Evolutionary conservation across 2,797 vertebrate genomes (phyloP).

Genomic region (Columba guinea): DNA sequence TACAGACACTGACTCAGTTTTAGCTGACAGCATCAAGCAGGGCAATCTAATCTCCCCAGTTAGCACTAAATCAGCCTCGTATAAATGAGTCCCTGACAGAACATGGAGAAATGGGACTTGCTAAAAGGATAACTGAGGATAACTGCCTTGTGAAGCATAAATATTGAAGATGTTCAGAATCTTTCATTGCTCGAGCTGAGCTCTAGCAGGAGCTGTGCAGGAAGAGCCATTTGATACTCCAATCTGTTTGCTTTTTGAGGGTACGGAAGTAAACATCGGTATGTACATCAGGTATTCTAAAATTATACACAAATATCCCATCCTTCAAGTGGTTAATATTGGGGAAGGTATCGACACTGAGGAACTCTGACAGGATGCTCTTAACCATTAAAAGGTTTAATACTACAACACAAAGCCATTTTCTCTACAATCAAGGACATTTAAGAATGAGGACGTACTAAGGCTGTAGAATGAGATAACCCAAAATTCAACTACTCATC

Average conservation of each 20-base stretch:
- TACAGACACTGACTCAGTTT: constrained; percentile 63
- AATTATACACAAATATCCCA: background rate
- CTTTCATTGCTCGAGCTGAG: constrained; percentile 16
- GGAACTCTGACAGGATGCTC: background rate
- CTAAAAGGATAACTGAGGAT: constrained; percentile 73
- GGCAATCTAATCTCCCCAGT: constrained; percentile 70
- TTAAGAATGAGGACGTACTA: background rate
- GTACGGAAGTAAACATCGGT: background rate
- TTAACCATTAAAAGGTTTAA: background rate
- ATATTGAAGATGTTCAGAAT: constrained; percentile 47
- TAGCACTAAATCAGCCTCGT: constrained; percentile 67
- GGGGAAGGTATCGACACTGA: background rate
- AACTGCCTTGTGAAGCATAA: constrained; percentile 58
- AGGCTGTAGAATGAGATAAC: background rate
- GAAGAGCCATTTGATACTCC: background rate
- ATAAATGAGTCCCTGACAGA: constrained; percentile 67
- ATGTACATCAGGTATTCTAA: background rate
- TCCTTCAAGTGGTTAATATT: background rate
- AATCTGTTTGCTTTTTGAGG: background rate
- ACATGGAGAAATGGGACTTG: constrained; percentile 64
- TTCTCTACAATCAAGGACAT: background rate
- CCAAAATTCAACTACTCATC: background rate
- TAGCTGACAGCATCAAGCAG: constrained; percentile 65
- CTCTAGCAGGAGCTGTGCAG: background rate
- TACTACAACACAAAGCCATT: background rate